These are phyloP conservation scores for Temnothorax ravouxi DNA, from an alignment of 2,888 invertebrate species.

Conservation along the genomic window DNA sequence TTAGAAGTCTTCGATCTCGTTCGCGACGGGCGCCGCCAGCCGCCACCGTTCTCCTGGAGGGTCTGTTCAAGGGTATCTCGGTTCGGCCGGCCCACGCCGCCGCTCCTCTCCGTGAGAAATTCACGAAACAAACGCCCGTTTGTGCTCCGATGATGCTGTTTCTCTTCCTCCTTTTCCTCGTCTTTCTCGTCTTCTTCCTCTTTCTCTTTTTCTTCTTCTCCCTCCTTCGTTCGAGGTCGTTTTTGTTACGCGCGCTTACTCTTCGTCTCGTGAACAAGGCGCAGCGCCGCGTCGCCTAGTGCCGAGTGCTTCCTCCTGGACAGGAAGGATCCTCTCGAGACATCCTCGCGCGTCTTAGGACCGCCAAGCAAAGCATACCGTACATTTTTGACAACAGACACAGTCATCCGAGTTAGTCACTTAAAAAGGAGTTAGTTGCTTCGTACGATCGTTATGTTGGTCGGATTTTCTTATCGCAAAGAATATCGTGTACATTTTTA, in stretches of 20 bases:
- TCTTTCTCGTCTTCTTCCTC: not conserved
- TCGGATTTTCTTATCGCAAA: not conserved
- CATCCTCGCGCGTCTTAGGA: slow-evolving; percentile 38
- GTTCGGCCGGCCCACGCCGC: slow-evolving; percentile 13
- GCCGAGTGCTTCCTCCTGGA: slow-evolving; percentile 63
- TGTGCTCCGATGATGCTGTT: slow-evolving; percentile 53
- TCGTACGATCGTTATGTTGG: no score
- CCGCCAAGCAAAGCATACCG: slow-evolving; percentile 29
- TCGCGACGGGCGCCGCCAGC: slow-evolving; percentile 63
- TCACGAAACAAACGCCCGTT: slow-evolving; percentile 71
- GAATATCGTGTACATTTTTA: not conserved
- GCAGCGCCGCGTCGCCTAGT: slow-evolving; percentile 39
- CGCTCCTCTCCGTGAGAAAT: slow-evolving; percentile 62
- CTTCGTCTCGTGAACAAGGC: slow-evolving; percentile 40
- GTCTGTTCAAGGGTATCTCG: slow-evolving; percentile 43
- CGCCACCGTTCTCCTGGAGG: slow-evolving; percentile 52
- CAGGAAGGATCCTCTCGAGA: slow-evolving; percentile 69
- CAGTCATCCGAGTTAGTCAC: slow-evolving; percentile 1
- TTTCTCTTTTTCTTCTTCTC: no score
- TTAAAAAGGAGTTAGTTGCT: not conserved
- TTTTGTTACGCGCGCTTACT: slow-evolving; percentile 38
- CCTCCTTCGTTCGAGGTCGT: slow-evolving; percentile 15
- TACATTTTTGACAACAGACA: slow-evolving; percentile 38
- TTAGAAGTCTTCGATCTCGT: slow-evolving; percentile 74
- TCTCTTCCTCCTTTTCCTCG: not conserved